phyloP scores from a whole-genome alignment of 2,797 vertebrate genomes.

The Gallirallus australis region DNA sequence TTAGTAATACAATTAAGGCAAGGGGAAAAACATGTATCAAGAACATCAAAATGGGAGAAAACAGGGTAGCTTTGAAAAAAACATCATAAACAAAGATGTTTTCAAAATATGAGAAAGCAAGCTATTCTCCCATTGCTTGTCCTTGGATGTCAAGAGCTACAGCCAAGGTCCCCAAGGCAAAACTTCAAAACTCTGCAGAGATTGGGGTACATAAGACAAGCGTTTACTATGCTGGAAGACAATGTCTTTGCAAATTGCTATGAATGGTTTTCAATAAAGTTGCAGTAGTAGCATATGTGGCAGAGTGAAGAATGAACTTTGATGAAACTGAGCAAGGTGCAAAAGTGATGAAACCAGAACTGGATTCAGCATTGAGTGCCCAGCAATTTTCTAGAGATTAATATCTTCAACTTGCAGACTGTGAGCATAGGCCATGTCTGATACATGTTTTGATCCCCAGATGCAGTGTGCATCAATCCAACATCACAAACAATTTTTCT shows the following conservation, averaged over 20 bases:
- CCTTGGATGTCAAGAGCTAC: neutral
- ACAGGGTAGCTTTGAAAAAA: neutral
- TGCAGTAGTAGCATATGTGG: neutral
- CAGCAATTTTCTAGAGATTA: too few relatives aligned
- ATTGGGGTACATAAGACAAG: neutral
- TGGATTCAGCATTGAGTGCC: too few relatives aligned
- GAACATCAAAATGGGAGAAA: neutral
- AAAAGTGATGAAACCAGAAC: too few relatives aligned
- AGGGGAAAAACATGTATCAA: neutral
- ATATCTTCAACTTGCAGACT: too few relatives aligned
- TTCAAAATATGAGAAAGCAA: neutral
- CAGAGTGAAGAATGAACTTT: neutral
- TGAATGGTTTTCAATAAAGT: neutral
- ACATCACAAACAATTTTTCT: too few relatives aligned
- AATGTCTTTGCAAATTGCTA: neutral
- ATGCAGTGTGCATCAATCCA: too few relatives aligned
- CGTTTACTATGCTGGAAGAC: neutral
- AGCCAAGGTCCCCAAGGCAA: neutral
- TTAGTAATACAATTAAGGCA: neutral
- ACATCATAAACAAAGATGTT: neutral
- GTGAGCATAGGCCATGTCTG: too few relatives aligned
- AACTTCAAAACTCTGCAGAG: neutral
- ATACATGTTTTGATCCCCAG: too few relatives aligned
- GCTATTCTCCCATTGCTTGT: neutral
- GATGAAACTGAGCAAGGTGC: too few relatives aligned